Base-by-base conservation (phyloP, 2,113 vertebrate genomes). In the Neogobius melanostomus region DNA sequence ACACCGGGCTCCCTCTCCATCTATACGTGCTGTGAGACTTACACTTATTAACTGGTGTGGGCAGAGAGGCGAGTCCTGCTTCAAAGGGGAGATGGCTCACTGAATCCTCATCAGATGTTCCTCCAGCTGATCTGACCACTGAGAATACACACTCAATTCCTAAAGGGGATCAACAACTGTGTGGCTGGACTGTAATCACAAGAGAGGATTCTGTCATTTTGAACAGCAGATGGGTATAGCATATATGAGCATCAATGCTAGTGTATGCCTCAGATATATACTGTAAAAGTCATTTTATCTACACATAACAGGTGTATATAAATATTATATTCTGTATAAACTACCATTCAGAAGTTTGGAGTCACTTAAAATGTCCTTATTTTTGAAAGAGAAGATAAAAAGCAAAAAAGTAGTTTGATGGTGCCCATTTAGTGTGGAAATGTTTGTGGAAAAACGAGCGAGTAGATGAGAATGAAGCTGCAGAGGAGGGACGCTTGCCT, bases 1-100 rank as follows among this genome's bases (percentile, higher is more conserved):
- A 81, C 66, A 72, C 72, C 65, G 66, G 85, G 79, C 87, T 85
- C 84, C 77, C 74, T 49, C 21, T 52, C 71, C 64, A 50, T 82
- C 71, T 78, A 63, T 76, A 80, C 72, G 77, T 28, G 72, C 76
- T 56, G 74, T 77, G 65, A 81, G 79, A 70, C 82, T 79, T 79
- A 72, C 65, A 80, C 60, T 80, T 77, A 82, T 87, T 84, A 88
- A 36, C 63, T 21, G 17, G 12, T 62, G 56, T 68, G 57, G 69
- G 75, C 68, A 8, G 1, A 64, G 68, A 36, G 6, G 15, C 44
- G 50, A 17, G 71, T 48, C 66, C 60, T 73, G 65, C 75, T 83
- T 68, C 28, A 52, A 76, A 83, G 72, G 7, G 42, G 46, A 59
- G 54, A 70, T 71, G 59, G 65, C 72, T 12, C 14, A 52, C 63